phyloP scores from a whole-genome alignment of 2,113 vertebrate species.

The Corvus moneduloides region DNA sequence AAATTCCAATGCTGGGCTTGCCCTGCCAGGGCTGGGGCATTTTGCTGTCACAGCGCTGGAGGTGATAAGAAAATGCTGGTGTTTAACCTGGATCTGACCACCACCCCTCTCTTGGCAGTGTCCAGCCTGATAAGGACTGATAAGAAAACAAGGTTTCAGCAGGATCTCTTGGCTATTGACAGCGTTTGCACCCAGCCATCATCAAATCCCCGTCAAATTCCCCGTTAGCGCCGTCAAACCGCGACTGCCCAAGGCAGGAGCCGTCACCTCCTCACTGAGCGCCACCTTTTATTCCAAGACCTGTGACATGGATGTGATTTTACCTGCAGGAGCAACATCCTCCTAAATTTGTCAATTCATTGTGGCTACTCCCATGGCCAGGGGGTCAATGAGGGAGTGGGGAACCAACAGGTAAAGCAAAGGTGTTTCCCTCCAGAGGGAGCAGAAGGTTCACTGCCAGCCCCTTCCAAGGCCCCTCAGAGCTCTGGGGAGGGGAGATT shows the following conservation, averaged over 20 bases:
- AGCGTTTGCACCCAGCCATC: not conserved
- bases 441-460: not conserved
- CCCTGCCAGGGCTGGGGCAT: not conserved
- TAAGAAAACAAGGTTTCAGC: not conserved
- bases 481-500: not conserved
- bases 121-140: not conserved
- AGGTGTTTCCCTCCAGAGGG: not conserved
- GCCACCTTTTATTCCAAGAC: not conserved
- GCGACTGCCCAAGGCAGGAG: not conserved
- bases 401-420: not conserved
- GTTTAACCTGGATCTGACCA: not conserved
- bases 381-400: not conserved
- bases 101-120: not conserved
- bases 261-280: not conserved
- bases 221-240: not conserved
- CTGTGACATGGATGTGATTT: not conserved
- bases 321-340: not conserved
- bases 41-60: rapidly evolving
- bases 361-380: not conserved
- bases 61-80: not conserved
- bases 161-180: not conserved
- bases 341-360: not conserved
- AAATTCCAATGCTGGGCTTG: not conserved
- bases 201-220: not conserved
- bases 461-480: not conserved